Percentiles rank a stretch among this genome's conserved stretches.
These are phyloP conservation scores for Syngnathoides biaculeatus DNA, from an alignment of 2,113 vertebrate species.

Conservation along the genomic window DNA sequence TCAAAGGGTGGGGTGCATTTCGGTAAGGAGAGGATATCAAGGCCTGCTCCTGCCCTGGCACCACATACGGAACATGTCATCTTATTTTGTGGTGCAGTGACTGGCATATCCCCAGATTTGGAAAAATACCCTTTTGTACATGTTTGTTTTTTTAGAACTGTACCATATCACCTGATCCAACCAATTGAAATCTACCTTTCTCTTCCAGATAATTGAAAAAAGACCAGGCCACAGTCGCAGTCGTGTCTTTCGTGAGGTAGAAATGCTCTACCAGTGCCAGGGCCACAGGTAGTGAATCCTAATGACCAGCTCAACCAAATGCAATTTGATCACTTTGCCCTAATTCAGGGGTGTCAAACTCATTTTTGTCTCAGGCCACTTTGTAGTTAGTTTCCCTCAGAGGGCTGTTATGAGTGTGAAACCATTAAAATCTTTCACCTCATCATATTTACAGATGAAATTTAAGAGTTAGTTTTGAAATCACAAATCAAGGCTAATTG, in stretches of 20 bases:
- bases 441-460: too few species aligned
- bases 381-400: too few species aligned
- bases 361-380: too few species aligned
- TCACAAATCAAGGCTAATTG: too few species aligned
- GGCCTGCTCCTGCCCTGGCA: conserved; percentile 5
- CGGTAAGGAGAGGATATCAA: conserved; percentile 9
- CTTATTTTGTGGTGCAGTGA: conserved; percentile 16
- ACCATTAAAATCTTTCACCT: too few species aligned
- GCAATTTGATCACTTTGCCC: not conserved
- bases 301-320: not conserved
- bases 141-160: not conserved
- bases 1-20: conserved; percentile 17
- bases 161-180: not conserved
- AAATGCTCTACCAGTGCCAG: conserved; percentile 99
- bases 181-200: not conserved
- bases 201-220: conserved; percentile 91
- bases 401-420: too few species aligned
- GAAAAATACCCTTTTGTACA: not conserved
- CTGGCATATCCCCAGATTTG: conserved; percentile 4
- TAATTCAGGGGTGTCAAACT: too few species aligned
- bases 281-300: conserved; percentile 86
- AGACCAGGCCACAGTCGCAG: conserved; percentile 90
- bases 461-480: too few species aligned
- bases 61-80: conserved; percentile 18
- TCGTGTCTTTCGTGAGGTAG: conserved; percentile 94